Base-by-base conservation (phyloP, 2,888 invertebrate species). In the Corythucha ciliata region DNA sequence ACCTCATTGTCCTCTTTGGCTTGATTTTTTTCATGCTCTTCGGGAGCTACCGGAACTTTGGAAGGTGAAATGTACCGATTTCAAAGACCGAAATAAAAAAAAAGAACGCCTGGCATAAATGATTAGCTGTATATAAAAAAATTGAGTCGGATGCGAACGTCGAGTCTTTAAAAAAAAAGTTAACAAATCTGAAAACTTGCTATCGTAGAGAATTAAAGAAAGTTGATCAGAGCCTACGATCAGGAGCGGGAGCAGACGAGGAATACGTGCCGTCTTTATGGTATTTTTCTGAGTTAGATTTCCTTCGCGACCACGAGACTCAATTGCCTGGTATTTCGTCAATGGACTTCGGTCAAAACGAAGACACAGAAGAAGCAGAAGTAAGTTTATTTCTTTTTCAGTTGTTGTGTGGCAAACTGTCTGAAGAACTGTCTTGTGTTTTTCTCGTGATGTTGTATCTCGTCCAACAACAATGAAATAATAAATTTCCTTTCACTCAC, bases 231-330 rank as follows among this genome's bases (percentile, higher is more conserved):
- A 59, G 52, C 49, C 49, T 54, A 37, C 59, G 55, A 54, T 60
- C 52, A 32, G 60, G 58, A 48, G 57, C 58, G 27, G 56, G 50
- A 25, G 52, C 57, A 46, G 61, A 59, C 32, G 57, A 61, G 37
- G 56, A 61, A 46, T 61, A 62, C 53, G 50, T 46, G 33, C 59
- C 62, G 33, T 55, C 45, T 33, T 50, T 63, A 47, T 63, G 60
- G 62, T 63, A 63, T 56, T 61, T 53, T 52, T 55, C 60, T 25
- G 46, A 58, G 46, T 48, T 63, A 25, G 56, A 51, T 44, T 62
- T 62, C 51, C 45, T 52, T 36, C 46, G 20, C 8, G 55, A 57
- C 32, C 52, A 57, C 36, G 52, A 57, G 21, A 42, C 34, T 22
- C 52, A 41, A 21, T 8, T 41, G 8, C 22, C 41, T 8, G 41